Percentiles rank a stretch among this genome's conserved stretches.
phyloP scores from a whole-genome alignment of 2,797 vertebrate species.

The Menidia menidia region DNA sequence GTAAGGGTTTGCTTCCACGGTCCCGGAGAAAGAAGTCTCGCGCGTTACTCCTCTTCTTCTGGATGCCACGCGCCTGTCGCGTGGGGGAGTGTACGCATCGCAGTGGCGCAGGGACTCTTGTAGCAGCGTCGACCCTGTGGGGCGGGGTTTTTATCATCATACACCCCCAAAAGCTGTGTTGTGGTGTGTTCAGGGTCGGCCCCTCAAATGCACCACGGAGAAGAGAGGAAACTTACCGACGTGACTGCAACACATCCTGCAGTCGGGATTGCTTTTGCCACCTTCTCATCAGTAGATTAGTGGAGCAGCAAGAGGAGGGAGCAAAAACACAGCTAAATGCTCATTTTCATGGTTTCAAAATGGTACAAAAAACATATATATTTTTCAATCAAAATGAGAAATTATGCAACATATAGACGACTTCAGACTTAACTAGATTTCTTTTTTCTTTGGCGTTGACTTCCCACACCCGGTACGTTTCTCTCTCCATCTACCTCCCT shows the following conservation, averaged over 20 bases:
- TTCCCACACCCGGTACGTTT: constrained; percentile 31
- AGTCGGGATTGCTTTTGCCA: neutral
- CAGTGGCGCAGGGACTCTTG: constrained; percentile 73
- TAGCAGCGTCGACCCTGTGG: constrained; percentile 69
- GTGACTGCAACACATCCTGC: neutral
- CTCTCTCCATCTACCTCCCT: constrained; percentile 37
- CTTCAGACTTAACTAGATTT: constrained; percentile 19
- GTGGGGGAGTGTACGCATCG: constrained; percentile 70
- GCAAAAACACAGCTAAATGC: neutral
- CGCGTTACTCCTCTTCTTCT: neutral
- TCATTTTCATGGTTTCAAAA: neutral
- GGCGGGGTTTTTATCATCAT: constrained; percentile 79
- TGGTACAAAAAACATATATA: neutral
- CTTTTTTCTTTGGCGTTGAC: constrained; percentile 21
- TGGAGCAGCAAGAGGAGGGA: neutral
- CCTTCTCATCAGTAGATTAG: too few relatives aligned
- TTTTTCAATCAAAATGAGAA: neutral
- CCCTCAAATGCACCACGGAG: neutral
- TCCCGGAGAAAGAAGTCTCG: constrained; percentile 14
- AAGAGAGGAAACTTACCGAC: neutral
- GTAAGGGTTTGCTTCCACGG: neutral
- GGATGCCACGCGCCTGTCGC: constrained; percentile 79
- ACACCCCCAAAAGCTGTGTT: constrained; percentile 46
- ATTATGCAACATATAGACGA: constrained; percentile 6
- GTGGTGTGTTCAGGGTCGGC: constrained; percentile 10